phyloP scores from a whole-genome alignment of 2,113 vertebrate genomes.

The Platichthys stellatus region DNA sequence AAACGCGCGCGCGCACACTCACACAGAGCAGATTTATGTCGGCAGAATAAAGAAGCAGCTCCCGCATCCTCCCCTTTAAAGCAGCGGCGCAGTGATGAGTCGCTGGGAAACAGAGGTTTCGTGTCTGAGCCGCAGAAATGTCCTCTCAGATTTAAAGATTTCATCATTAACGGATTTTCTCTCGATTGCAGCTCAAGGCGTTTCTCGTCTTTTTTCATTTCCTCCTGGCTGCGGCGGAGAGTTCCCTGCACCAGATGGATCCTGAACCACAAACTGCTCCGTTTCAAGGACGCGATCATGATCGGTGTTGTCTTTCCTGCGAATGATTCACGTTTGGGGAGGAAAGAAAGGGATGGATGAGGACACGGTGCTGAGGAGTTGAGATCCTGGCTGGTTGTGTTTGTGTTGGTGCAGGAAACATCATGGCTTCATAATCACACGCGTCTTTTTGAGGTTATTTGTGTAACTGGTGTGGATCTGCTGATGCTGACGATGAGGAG shows the following conservation, averaged over 20 bases:
- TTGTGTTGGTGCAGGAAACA: background rate
- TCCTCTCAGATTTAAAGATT: background rate
- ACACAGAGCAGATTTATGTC: constrained; percentile 26
- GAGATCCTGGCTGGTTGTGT: background rate
- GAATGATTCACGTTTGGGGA: constrained; percentile 3
- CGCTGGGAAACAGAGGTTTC: constrained; percentile 34
- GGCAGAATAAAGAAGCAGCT: constrained; percentile 22
- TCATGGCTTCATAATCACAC: background rate
- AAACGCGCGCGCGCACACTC: too few species aligned
- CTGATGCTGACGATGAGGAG: too few species aligned
- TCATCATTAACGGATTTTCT: background rate
- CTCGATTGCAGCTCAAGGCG: background rate
- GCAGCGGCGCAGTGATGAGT: constrained; percentile 45
- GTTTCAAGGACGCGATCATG: constrained; percentile 53
- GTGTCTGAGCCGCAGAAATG: background rate
- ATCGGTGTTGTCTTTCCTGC: background rate
- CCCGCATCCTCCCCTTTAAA: constrained; percentile 53
- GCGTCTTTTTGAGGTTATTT: background rate
- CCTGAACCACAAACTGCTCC: constrained; percentile 14
- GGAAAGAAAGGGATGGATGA: background rate
- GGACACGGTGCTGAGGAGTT: background rate
- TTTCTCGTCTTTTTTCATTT: background rate
- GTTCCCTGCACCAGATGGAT: constrained; percentile 13
- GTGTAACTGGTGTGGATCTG: constrained; percentile 27
- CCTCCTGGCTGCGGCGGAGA: background rate